Evolutionary conservation across 2,888 invertebrate species (phyloP), one percentile per base, ranked within the genome.

Genomic region (Lepidochrysops patricia): DNA sequence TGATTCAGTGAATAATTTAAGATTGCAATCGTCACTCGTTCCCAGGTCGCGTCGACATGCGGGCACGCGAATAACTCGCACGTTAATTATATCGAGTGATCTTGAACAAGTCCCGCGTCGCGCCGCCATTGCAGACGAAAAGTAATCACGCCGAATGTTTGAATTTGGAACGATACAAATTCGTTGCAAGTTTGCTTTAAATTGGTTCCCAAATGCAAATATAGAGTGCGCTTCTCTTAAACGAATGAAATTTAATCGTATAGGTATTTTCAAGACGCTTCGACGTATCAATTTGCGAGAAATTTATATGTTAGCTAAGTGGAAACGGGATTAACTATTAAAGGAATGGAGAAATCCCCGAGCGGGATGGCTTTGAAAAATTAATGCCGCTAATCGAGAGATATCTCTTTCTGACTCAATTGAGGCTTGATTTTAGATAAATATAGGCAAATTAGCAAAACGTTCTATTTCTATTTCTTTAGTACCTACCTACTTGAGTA

Each of bases 51-150:
- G 73, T 66, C 73, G 75, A 76, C 80, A 87, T 87, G 84, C 84
- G 86, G 85, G 85, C 72, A 78, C 74, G 83, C 86, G 86, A 86
- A 86, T 84, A 87, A 84, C 84, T 82, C 83, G 77, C 71, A 74
- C 82, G 76, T 84, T 84, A 84, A 85, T 85, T 84, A 83, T 76
- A 77, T 79, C 72, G 78, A 84, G 82, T 81, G 84, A 84, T 85
- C 80, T 84, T 77, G 80, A 81, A 77, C 77, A 75, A 73, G 74
- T 71, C 67, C 67, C 71, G 68, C 67, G 73, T 66, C 43, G 43
- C 43, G 43, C 43, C 63, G 68, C 66, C 64, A 62, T 71, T 71
- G 74, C 73, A 71, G 77, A 79, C 77, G 75, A 73, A 76, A 77
- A 77, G 78, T 73, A 75, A 75, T 79, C 75, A 73, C 70, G 67